Conservation (phyloP, 1,140 invertebrate genomes). For the Radopholus similis region DNA sequence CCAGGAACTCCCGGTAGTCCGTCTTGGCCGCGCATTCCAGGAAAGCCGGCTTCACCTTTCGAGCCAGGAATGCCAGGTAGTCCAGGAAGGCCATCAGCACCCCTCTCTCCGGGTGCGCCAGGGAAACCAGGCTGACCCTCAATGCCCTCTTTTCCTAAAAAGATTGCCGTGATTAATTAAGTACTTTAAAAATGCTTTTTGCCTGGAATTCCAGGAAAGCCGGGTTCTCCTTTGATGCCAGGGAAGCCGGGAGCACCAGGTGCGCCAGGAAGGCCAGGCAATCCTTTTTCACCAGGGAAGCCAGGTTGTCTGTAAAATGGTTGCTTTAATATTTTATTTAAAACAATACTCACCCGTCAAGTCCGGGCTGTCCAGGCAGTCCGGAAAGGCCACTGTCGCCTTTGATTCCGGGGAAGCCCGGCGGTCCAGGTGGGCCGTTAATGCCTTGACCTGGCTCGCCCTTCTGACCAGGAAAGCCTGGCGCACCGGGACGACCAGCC, state of each 20-base stretch:
- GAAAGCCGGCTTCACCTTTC: conserved; percentile 12
- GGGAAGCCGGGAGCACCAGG: conserved; percentile 48
- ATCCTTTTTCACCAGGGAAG: conserved; percentile 50
- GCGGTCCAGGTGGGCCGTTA: conserved; percentile 46
- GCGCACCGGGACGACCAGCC: conserved; percentile 48
- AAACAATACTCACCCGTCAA: conserved; percentile 10
- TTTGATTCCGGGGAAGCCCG: conserved; percentile 52
- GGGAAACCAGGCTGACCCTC: conserved; percentile 25
- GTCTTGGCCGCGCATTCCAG: background rate
- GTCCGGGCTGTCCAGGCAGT: conserved; percentile 33
- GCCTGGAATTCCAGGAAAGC: conserved; percentile 40
- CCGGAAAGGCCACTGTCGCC: conserved; percentile 37
- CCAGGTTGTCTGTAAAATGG: conserved; percentile 35
- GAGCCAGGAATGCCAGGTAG: conserved; percentile 30
- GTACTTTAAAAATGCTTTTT: conserved; percentile 17
- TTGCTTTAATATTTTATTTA: background rate
- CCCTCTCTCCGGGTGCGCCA: background rate
- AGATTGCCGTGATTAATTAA: background rate
- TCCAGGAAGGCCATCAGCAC: conserved; percentile 1
- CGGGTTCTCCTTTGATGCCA: conserved; percentile 54
- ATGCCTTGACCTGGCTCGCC: conserved; percentile 58
- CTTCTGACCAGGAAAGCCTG: conserved; percentile 58
- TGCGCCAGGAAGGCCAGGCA: conserved; percentile 39
- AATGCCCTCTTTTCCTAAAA: conserved; percentile 24
- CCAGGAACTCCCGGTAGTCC: conserved; percentile 2